phyloP scores from a whole-genome alignment of 2,797 vertebrate species.

The Chanos chanos region DNA sequence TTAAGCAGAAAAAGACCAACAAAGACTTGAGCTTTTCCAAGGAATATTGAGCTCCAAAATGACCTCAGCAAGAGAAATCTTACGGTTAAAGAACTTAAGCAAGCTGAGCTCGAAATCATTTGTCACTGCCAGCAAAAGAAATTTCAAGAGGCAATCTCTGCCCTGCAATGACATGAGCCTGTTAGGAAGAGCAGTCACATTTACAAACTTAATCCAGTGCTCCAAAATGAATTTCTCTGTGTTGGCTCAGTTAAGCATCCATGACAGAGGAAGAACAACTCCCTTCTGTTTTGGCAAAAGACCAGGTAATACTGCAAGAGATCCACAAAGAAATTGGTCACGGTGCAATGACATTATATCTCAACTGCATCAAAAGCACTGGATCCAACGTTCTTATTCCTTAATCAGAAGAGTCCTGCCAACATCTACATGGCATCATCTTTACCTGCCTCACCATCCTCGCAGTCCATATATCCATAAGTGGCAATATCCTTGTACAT shows the following conservation, averaged over 20 bases:
- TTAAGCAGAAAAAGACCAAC: too few species aligned
- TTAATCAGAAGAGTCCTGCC: not conserved
- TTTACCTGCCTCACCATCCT: not conserved
- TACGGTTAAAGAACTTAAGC: not conserved
- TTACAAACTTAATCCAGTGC: not conserved
- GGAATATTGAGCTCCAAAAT: not conserved
- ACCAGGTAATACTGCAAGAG: not conserved
- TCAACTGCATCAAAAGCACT: not conserved
- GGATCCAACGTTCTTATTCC: constrained; percentile 1
- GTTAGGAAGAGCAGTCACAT: not conserved
- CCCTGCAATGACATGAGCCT: not conserved
- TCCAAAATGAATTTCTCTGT: not conserved
- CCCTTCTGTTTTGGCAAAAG: not conserved
- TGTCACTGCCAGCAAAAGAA: too few species aligned
- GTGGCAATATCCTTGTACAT: not conserved
- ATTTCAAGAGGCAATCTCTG: too few species aligned
- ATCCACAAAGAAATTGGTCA: not conserved
- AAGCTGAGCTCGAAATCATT: too few species aligned
- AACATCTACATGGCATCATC: constrained; percentile 12
- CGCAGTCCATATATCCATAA: not conserved
- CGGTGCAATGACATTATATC: not conserved
- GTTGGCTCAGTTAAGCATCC: not conserved
- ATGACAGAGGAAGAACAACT: not conserved
- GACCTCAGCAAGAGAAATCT: constrained; percentile 6
- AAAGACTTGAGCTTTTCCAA: not conserved